Percentiles rank a stretch among this genome's conserved stretches.
Conservation (phyloP, 2,113 vertebrate species). For the Copsychus sechellarum region DNA sequence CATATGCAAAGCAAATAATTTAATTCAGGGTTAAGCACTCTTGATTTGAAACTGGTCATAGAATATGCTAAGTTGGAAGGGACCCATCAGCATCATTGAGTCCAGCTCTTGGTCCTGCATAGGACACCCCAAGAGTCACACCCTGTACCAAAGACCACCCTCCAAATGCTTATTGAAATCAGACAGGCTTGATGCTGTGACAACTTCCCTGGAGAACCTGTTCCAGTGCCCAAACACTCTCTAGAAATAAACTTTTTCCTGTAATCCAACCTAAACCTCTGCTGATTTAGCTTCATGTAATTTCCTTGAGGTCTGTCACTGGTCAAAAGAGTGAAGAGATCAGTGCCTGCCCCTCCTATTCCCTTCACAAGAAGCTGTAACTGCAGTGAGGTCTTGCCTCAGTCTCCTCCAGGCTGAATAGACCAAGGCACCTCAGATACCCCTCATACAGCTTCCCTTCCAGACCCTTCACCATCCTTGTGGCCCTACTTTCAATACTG, state of each 20-base stretch:
- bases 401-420: neutral
- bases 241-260: neutral
- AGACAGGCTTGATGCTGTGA: neutral
- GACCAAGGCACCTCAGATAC: rapidly evolving
- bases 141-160: rapidly evolving
- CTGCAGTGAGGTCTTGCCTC: neutral
- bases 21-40: neutral
- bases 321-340: neutral
- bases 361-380: neutral
- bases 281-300: neutral
- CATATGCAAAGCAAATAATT: neutral
- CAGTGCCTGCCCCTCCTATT: neutral
- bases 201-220: neutral
- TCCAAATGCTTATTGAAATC: neutral
- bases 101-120: neutral
- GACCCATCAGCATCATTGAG: neutral
- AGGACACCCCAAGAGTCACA: neutral
- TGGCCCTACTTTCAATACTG: neutral
- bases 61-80: neutral
- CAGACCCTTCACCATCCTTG: neutral
- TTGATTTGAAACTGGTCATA: neutral
- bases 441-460: neutral
- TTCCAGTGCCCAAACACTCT: neutral
- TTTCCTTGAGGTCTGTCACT: neutral
- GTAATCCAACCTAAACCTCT: neutral